Percentiles rank a stretch among this genome's conserved stretches.
These are phyloP conservation scores for Todus mexicanus DNA, from an alignment of 2,797 vertebrate genomes.

Conservation along the genomic window DNA sequence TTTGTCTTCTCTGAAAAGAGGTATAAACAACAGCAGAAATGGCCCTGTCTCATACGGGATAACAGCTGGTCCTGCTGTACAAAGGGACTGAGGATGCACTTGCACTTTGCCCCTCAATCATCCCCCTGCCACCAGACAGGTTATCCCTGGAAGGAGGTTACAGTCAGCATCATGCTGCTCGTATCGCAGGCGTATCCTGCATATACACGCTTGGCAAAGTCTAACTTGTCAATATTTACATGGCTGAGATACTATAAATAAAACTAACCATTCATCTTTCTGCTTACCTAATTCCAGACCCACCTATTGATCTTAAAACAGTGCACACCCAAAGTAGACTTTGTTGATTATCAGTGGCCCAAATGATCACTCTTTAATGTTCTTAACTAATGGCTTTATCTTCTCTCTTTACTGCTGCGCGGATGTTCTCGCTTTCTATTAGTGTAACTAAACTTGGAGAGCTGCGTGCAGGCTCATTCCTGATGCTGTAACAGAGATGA, in stretches of 20 bases:
- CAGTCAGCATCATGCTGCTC: not conserved
- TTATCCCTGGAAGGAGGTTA: not conserved
- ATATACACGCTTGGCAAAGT: not conserved
- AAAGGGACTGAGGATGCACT: not conserved
- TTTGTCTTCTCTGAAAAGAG: not conserved
- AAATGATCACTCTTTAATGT: not conserved
- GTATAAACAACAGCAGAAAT: not conserved
- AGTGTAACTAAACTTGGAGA: not conserved
- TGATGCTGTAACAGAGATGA: not conserved
- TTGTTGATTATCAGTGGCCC: not conserved
- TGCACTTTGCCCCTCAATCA: not conserved
- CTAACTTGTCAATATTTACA: not conserved
- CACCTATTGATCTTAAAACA: not conserved
- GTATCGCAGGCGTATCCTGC: not conserved
- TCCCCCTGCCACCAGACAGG: not conserved
- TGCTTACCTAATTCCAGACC: not conserved
- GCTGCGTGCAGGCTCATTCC: not conserved
- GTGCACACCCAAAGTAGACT: not conserved
- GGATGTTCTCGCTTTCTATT: not conserved
- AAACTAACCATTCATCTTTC: not conserved
- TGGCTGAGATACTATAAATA: not conserved
- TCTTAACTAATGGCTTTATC: not conserved
- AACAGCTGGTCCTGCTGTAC: not conserved
- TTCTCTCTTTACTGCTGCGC: not conserved
- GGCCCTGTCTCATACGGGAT: not conserved